Conservation (phyloP, 1,140 invertebrate genomes). For the Tigriopus japonicus region DNA sequence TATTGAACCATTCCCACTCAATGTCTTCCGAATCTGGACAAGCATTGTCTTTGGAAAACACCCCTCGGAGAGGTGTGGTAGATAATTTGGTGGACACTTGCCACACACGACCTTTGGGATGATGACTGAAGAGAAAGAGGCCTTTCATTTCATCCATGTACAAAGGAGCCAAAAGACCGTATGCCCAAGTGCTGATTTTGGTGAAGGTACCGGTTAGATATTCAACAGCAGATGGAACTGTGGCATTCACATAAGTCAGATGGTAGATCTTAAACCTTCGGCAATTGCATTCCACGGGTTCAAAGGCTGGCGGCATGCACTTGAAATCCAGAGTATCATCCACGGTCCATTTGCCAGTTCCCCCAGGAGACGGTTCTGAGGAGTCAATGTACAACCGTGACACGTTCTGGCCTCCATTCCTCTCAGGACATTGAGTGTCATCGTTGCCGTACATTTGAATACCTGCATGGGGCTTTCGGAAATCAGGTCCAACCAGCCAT, state of each 20-base stretch:
- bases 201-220: background rate
- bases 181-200: background rate
- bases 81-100: background rate
- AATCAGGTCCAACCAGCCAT: constrained; percentile 9
- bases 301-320: background rate
- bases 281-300: background rate
- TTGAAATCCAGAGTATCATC: background rate
- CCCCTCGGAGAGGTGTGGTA: background rate
- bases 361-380: background rate
- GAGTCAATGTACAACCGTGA: constrained; percentile 10
- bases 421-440: constrained; percentile 3
- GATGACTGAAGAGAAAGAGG: constrained; percentile 2
- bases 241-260: background rate
- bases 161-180: background rate
- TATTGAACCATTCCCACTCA: constrained; percentile 9
- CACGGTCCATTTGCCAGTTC: background rate
- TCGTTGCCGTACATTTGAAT: constrained; percentile 8
- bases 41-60: background rate
- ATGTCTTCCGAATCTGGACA: background rate
- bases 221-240: background rate
- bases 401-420: background rate
- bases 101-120: constrained; percentile 1
- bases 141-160: background rate
- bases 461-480: constrained; percentile 1
- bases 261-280: constrained; percentile 1